Evolutionary conservation across 2,888 invertebrate genomes (phyloP).

Genomic region (Ceratothoa steindachneri): DNA sequence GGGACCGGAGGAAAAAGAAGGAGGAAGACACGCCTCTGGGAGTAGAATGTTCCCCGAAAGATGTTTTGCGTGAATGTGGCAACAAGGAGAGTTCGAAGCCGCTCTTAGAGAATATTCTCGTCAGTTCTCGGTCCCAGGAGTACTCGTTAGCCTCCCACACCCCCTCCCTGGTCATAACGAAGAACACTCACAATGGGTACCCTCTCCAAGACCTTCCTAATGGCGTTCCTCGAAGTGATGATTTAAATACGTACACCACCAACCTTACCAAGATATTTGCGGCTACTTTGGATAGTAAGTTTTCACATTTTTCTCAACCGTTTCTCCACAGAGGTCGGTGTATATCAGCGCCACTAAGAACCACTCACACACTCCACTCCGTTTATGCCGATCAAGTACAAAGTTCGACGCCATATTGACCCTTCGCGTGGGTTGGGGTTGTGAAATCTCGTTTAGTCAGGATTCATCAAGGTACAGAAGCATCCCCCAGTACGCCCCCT

Average conservation of each 20-base stretch:
- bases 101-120: background rate
- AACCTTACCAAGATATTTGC: constrained; percentile 40
- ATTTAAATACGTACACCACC: constrained; percentile 27
- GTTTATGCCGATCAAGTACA: too few relatives aligned
- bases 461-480: too few relatives aligned
- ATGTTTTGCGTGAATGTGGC: constrained; percentile 31
- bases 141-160: background rate
- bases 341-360: too few relatives aligned
- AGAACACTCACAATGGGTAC: background rate
- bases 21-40: constrained; percentile 13
- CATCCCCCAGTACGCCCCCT: too few relatives aligned
- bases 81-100: constrained; percentile 18
- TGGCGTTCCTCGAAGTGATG: background rate
- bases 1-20: constrained; percentile 29
- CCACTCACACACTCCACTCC: too few relatives aligned
- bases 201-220: background rate
- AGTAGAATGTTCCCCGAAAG: constrained; percentile 23
- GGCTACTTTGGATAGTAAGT: constrained; percentile 38
- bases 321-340: background rate
- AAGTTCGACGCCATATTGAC: too few relatives aligned
- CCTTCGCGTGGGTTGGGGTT: too few relatives aligned
- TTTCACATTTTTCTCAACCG: too few relatives aligned
- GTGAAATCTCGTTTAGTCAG: too few relatives aligned
- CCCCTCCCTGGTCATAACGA: background rate
- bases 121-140: background rate